A percentile compares a stretch with the other conserved stretches of the same genome.
Evolutionary conservation across 2,888 invertebrate genomes (phyloP).

Genomic region (Lepidonotus clava): DNA sequence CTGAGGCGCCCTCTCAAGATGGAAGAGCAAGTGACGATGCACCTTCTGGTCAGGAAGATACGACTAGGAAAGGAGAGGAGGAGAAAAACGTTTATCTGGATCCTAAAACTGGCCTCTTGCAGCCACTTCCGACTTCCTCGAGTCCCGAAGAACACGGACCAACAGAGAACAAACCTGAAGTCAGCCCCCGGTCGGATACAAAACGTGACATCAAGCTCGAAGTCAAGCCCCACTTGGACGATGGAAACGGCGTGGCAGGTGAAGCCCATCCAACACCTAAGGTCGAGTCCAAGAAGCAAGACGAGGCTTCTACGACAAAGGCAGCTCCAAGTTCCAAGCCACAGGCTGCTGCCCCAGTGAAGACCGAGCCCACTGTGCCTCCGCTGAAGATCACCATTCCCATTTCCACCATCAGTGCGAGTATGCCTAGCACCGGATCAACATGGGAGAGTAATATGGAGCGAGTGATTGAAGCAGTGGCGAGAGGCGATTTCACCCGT

Average conservation of each 20-base stretch:
- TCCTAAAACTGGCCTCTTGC: conserved; percentile 38
- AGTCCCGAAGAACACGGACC: not conserved
- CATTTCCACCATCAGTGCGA: not conserved
- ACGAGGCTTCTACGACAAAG: not conserved
- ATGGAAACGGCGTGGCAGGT: not conserved
- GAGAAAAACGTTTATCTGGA: conserved; percentile 44
- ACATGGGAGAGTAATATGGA: conserved; percentile 85
- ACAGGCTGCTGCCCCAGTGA: not conserved
- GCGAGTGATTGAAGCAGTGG: conserved; percentile 93
- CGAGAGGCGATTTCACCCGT: conserved; percentile 84
- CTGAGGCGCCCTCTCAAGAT: not conserved
- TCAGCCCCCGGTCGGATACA: not conserved
- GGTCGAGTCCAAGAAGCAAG: not conserved
- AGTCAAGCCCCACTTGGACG: not conserved
- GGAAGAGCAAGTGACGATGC: not conserved
- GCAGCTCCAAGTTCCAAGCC: not conserved
- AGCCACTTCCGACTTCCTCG: not conserved
- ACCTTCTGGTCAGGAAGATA: not conserved
- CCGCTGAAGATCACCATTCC: conserved; percentile 46
- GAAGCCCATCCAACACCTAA: not conserved
- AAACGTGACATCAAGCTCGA: not conserved
- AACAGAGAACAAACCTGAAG: conserved; percentile 6
- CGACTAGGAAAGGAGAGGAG: not conserved
- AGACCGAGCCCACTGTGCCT: conserved; percentile 27
- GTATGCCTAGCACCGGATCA: not conserved